Evolutionary conservation across 1,140 invertebrate genomes (phyloP).

Genomic region (Megathymus violae): DNA sequence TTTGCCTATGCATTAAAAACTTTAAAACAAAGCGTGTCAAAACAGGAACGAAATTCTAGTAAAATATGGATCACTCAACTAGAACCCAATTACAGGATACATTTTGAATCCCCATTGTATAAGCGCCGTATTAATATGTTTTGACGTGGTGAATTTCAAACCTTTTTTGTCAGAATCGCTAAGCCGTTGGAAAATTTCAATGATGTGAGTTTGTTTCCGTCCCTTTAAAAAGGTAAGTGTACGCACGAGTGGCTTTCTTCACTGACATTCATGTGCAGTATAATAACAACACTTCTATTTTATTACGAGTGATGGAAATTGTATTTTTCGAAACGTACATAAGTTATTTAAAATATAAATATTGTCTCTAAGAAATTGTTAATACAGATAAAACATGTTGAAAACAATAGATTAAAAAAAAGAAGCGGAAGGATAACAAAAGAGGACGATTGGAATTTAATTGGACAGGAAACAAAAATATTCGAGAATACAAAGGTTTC

Average conservation of each 20-base stretch:
- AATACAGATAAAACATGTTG: no score
- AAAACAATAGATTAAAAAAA: no score
- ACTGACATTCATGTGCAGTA: constrained; percentile 6
- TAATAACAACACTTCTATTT: neutral
- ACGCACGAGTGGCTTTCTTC: constrained; percentile 27
- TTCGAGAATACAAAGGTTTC: no score
- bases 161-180: constrained; percentile 59
- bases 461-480: no score
- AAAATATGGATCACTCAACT: constrained; percentile 1
- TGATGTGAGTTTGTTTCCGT: constrained; percentile 57
- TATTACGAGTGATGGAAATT: no score
- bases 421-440: no score
- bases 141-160: constrained; percentile 53
- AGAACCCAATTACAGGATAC: constrained; percentile 6
- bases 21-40: no score
- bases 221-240: constrained; percentile 49
- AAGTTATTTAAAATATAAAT: no score
- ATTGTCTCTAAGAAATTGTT: no score
- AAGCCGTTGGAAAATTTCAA: constrained; percentile 58
- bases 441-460: no score
- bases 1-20: no score
- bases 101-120: constrained; percentile 15
- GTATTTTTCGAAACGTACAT: no score
- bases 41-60: constrained; percentile 11
- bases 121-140: constrained; percentile 42